These are phyloP conservation scores for Galaxea fascicularis DNA, from an alignment of 92 coral and sea anemone genomes.

Conservation along the genomic window DNA sequence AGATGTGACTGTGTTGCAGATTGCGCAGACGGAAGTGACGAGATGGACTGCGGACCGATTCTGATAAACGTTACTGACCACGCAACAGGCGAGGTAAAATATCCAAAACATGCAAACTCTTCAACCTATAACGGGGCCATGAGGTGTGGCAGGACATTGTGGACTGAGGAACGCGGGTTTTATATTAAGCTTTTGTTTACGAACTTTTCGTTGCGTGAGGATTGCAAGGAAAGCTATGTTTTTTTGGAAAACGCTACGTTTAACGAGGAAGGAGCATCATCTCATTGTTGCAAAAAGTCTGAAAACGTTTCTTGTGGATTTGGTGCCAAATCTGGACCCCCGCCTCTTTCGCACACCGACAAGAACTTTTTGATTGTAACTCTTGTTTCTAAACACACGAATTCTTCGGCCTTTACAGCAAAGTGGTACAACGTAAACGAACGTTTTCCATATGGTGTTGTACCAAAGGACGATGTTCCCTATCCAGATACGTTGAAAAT, in stretches of 20 bases:
- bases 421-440: conserved; percentile 44
- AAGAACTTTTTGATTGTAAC: conserved; percentile 33
- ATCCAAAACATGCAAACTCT: not conserved
- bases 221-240: conserved; percentile 17
- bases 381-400: not conserved
- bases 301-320: conserved; percentile 27
- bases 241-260: conserved; percentile 42
- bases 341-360: conserved; percentile 22
- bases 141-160: conserved; percentile 19
- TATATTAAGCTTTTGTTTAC: conserved; percentile 36
- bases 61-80: conserved; percentile 21
- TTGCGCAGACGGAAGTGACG: conserved; percentile 39
- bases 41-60: conserved; percentile 20
- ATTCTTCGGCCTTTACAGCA: conserved; percentile 11
- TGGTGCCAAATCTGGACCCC: conserved; percentile 18
- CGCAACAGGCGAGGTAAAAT: conserved; percentile 10
- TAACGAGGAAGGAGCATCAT: not conserved
- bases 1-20: conserved; percentile 40
- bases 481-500: not conserved
- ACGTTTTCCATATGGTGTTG: conserved; percentile 28
- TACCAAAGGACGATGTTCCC: conserved; percentile 31
- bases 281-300: conserved; percentile 13
- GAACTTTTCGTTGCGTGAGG: conserved; percentile 11
- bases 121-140: not conserved
- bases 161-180: conserved; percentile 48